Conservation (phyloP, 2,797 vertebrate species). For the Intellagama lesueurii region DNA sequence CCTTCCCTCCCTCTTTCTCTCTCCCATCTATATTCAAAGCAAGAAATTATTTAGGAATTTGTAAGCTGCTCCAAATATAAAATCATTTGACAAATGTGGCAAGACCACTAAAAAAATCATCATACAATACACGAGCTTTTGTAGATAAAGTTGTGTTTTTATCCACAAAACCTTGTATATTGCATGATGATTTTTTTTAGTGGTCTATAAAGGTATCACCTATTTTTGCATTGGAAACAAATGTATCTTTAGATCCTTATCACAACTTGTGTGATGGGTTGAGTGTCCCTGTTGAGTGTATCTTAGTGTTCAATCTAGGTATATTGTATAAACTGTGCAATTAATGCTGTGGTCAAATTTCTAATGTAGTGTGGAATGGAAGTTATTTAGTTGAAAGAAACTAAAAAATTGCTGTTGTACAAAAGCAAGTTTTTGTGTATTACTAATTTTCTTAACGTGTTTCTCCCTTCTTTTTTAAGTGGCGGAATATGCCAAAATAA, state of each 20-base stretch:
- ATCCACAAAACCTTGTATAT: too few relatives aligned
- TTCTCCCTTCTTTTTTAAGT: neutral
- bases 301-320: neutral
- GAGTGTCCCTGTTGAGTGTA: neutral
- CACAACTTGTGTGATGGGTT: neutral
- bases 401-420: neutral
- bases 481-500: neutral
- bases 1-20: neutral
- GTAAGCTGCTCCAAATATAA: neutral
- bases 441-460: neutral
- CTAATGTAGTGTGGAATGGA: neutral
- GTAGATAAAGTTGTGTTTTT: too few relatives aligned
- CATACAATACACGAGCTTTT: too few relatives aligned
- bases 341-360: neutral
- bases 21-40: constrained; percentile 4
- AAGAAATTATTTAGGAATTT: neutral
- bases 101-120: too few relatives aligned
- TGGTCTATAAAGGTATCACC: too few relatives aligned
- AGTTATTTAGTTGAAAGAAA: too few relatives aligned
- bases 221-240: too few relatives aligned
- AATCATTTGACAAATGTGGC: neutral
- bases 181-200: too few relatives aligned
- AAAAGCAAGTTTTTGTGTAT: neutral
- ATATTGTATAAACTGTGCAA: neutral
- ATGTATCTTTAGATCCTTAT: neutral